Conservation (phyloP, 2,797 vertebrate genomes). For the Poecile montanus region DNA sequence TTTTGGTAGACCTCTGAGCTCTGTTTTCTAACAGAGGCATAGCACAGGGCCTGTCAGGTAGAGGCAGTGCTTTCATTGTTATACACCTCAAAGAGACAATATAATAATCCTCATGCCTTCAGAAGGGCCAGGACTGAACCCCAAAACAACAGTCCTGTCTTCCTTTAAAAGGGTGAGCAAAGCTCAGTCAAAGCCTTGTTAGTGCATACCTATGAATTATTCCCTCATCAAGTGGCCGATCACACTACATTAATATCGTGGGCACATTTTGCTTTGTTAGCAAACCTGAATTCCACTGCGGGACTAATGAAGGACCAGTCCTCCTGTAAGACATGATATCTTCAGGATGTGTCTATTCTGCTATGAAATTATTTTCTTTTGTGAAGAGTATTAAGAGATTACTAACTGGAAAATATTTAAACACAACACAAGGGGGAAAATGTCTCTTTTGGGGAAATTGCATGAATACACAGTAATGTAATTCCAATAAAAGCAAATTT, state of each 20-base stretch:
- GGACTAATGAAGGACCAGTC: slow-evolving; percentile 50
- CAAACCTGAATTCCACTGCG: slow-evolving; percentile 14
- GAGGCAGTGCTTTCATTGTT: slow-evolving; percentile 50
- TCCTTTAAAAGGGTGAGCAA: slow-evolving; percentile 47
- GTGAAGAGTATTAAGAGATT: slow-evolving; percentile 48
- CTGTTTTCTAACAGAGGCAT: slow-evolving; percentile 74
- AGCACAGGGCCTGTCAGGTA: slow-evolving; percentile 65
- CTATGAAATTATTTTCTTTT: slow-evolving; percentile 44
- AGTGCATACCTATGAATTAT: slow-evolving; percentile 42
- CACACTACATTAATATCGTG: slow-evolving; percentile 41
- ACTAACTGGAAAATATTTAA: slow-evolving; percentile 67
- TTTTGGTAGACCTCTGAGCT: slow-evolving; percentile 76
- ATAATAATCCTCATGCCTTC: slow-evolving; percentile 58
- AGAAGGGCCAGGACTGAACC: slow-evolving; percentile 49
- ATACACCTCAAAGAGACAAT: slow-evolving; percentile 61
- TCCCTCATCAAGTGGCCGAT: slow-evolving; percentile 24
- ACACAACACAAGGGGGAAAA: slow-evolving; percentile 59
- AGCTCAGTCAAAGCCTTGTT: slow-evolving; percentile 44
- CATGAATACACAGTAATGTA: neutral
- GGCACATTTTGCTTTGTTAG: slow-evolving; percentile 59
- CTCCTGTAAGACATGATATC: slow-evolving; percentile 16
- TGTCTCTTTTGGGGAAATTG: slow-evolving; percentile 53
- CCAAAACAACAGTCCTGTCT: slow-evolving; percentile 61
- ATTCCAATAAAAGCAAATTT: neutral
- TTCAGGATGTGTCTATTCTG: slow-evolving; percentile 29